Conservation (phyloP, 2,888 invertebrate genomes). For the Melinopterus prodromus region DNA sequence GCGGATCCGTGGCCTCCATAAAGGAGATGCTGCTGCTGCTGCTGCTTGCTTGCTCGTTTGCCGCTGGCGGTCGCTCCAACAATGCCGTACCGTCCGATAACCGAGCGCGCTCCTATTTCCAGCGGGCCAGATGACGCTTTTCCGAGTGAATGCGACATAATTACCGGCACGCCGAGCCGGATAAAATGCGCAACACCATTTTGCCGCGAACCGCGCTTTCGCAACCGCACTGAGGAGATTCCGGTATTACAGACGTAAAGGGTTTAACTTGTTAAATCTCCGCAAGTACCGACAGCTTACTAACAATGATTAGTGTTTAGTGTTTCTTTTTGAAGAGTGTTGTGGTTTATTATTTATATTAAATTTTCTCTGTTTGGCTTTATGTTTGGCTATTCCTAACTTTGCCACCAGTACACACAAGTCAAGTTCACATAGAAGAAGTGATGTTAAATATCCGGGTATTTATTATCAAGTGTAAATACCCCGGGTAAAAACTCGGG, state of each 20-base stretch:
- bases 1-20: slow-evolving; percentile 6
- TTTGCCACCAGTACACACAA: too few relatives aligned
- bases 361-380: too few relatives aligned
- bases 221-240: neutral
- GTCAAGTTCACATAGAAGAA: too few relatives aligned
- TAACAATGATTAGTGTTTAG: too few relatives aligned
- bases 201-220: neutral
- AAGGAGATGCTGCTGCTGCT: neutral
- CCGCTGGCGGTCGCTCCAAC: neutral
- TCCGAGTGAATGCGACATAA: neutral
- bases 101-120: neutral
- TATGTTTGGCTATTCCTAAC: too few relatives aligned
- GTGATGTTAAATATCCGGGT: too few relatives aligned
- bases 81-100: slow-evolving; percentile 4
- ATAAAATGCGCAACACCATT: neutral
- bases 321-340: too few relatives aligned
- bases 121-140: slow-evolving; percentile 4
- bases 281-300: neutral
- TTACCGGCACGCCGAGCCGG: neutral
- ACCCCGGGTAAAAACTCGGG: too few relatives aligned
- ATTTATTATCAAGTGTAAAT: too few relatives aligned
- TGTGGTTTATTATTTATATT: too few relatives aligned
- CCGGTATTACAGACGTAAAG: neutral
- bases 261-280: neutral
- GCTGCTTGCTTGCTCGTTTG: neutral